phyloP scores from a whole-genome alignment of 2,888 invertebrate species.

The Apamea epomidion region DNA sequence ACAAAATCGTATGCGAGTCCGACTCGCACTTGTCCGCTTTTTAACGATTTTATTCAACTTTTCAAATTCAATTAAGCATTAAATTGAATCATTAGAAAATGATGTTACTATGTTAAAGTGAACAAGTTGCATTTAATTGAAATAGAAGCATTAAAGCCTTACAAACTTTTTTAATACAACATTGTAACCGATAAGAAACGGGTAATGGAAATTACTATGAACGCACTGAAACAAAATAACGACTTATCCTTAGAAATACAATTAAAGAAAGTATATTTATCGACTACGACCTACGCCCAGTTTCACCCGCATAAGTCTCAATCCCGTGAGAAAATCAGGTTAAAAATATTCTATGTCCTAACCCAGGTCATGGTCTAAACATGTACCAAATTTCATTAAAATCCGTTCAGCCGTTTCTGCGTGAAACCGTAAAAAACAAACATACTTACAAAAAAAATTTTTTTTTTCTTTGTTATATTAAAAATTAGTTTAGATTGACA shows the following conservation, averaged over 20 bases:
- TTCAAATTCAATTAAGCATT: slow-evolving; percentile 13
- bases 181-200: not conserved
- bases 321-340: no score
- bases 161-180: not conserved
- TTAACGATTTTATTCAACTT: slow-evolving; percentile 18
- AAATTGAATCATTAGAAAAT: slow-evolving; percentile 36
- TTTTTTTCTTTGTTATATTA: no score
- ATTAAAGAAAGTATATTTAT: not conserved
- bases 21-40: not conserved
- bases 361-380: no score
- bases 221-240: not conserved
- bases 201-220: not conserved
- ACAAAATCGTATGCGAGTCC: not conserved
- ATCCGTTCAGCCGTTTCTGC: no score
- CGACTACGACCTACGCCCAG: no score
- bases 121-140: not conserved
- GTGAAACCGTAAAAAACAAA: no score
- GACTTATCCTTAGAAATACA: no score
- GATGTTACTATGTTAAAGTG: not conserved
- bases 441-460: no score
- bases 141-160: not conserved
- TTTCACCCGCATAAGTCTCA: no score
- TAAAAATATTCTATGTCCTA: no score
- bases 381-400: no score
- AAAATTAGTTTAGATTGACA: no score